These are phyloP conservation scores for Cenopis cana DNA, from an alignment of 2,888 invertebrate genomes.

Conservation along the genomic window DNA sequence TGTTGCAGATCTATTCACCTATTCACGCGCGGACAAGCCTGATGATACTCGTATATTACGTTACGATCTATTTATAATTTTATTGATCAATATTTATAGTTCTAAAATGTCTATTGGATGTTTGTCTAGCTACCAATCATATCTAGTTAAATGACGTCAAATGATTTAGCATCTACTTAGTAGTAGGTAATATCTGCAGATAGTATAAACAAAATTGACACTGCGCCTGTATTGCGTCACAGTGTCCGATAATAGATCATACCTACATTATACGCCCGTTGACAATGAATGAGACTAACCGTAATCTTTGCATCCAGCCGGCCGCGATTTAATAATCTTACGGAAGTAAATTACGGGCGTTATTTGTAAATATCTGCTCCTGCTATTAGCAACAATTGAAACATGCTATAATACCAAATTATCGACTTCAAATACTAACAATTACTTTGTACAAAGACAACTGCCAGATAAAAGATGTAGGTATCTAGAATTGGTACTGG, in stretches of 20 bases:
- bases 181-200: slow-evolving; percentile 22
- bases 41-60: slow-evolving; percentile 3
- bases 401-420: not conserved
- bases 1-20: not conserved
- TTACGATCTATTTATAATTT: slow-evolving; percentile 4
- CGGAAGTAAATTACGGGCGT: not conserved
- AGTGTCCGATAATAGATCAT: slow-evolving; percentile 30
- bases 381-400: not conserved
- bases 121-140: slow-evolving; percentile 18
- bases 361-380: not conserved
- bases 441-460: too few relatives aligned
- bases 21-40: not conserved
- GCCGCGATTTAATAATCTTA: not conserved
- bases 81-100: slow-evolving; percentile 19
- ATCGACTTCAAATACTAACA: too few relatives aligned
- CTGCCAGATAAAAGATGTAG: too few relatives aligned
- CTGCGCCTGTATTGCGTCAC: slow-evolving; percentile 25
- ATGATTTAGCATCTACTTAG: slow-evolving; percentile 14
- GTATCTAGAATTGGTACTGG: too few relatives aligned
- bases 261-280: slow-evolving; percentile 26
- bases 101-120: slow-evolving; percentile 1
- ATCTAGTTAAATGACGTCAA: slow-evolving; percentile 23
- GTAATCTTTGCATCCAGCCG: slow-evolving; percentile 6
- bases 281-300: slow-evolving; percentile 10
- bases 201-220: slow-evolving; percentile 28